phyloP scores from a whole-genome alignment of 2,113 vertebrate genomes.

The Paratilapia polleni region DNA sequence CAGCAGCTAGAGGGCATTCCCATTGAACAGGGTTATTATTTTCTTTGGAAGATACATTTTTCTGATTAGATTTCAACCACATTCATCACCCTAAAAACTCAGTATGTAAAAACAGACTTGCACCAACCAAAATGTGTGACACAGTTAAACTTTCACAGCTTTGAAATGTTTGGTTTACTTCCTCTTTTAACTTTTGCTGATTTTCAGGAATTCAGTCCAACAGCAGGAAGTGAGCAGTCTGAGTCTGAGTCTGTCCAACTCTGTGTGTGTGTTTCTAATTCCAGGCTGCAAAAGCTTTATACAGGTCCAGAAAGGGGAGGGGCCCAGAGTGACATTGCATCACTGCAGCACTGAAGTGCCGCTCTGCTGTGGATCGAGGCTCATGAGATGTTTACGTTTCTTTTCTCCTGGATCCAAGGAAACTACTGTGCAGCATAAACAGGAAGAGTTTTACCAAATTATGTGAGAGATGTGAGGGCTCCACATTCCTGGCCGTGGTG shows the following conservation, averaged over 20 bases:
- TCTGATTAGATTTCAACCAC: no score
- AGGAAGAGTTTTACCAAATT: not conserved
- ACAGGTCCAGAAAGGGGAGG: no score
- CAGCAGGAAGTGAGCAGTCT: not conserved
- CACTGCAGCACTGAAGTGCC: not conserved
- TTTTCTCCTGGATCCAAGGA: no score
- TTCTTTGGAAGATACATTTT: not conserved
- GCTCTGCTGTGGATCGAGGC: no score
- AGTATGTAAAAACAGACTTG: no score
- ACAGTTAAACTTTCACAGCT: no score
- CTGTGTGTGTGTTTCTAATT: not conserved
- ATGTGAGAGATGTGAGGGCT: no score
- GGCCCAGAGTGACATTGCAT: not conserved
- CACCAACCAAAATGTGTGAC: no score
- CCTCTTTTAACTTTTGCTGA: not conserved
- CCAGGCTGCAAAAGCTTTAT: no score
- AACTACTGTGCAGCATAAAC: not conserved
- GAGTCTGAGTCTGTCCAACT: not conserved
- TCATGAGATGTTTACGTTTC: no score
- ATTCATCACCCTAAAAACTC: no score
- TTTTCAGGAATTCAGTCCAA: not conserved
- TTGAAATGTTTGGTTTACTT: not conserved
- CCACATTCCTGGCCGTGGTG: no score
- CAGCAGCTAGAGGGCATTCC: not conserved
- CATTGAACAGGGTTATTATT: not conserved